A percentile compares a stretch with the other conserved stretches of the same genome.
Evolutionary conservation across 2,797 vertebrate genomes (phyloP).

Genomic region (Pterois miles): DNA sequence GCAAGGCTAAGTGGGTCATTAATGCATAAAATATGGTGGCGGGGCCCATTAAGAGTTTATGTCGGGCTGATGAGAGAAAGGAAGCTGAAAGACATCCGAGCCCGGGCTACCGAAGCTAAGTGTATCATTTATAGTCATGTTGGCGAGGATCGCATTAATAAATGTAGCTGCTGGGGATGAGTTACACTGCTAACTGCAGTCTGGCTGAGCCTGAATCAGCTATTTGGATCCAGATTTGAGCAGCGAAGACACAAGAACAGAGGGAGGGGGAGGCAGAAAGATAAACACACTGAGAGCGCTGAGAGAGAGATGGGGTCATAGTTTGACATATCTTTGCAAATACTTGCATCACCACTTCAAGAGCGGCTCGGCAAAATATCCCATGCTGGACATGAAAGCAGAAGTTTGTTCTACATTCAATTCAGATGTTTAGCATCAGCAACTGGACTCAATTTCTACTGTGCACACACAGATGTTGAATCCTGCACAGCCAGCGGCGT

Average conservation of each 20-base stretch:
- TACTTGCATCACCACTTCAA: conserved; percentile 29
- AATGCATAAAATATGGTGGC: conserved; percentile 65
- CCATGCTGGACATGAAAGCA: conserved; percentile 17
- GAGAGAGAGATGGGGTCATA: not conserved
- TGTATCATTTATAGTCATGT: conserved; percentile 63
- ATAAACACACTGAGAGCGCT: not conserved
- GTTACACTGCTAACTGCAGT: conserved; percentile 46
- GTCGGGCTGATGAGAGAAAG: conserved; percentile 27
- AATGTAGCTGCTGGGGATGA: conserved; percentile 50
- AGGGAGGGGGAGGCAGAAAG: not conserved
- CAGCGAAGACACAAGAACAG: not conserved
- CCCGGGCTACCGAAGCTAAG: conserved; percentile 50
- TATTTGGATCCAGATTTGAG: conserved; percentile 9
- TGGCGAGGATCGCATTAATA: conserved; percentile 57
- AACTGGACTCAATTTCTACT: not conserved
- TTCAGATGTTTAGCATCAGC: not conserved
- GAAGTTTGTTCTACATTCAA: not conserved
- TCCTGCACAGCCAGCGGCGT: not conserved
- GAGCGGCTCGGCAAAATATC: not conserved
- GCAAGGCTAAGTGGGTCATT: conserved; percentile 67
- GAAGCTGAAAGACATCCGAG: conserved; percentile 49
- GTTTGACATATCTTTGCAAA: conserved; percentile 51
- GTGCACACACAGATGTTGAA: not conserved
- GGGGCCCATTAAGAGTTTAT: conserved; percentile 54
- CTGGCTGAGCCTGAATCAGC: conserved; percentile 37